A percentile compares a stretch with the other conserved stretches of the same genome.
These are phyloP conservation scores for Parasteatoda lunata DNA, from an alignment of 2,888 invertebrate species.

Conservation along the genomic window DNA sequence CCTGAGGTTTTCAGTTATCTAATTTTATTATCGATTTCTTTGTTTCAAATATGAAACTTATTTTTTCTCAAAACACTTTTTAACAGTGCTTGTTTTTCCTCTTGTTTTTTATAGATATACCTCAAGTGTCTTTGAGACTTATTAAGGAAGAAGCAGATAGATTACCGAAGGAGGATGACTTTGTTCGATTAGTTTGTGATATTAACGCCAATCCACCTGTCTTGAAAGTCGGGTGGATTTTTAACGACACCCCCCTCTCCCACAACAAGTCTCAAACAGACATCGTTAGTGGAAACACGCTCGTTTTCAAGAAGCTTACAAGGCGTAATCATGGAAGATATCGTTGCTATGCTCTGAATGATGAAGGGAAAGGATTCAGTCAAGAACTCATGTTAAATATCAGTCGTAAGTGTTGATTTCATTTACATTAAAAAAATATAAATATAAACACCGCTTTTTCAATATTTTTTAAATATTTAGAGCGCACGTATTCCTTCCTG, in stretches of 20 bases:
- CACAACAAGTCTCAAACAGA: conserved; percentile 50
- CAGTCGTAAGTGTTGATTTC: conserved; percentile 41
- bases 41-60: too few relatives aligned
- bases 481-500: too few relatives aligned
- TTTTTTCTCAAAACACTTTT: too few relatives aligned
- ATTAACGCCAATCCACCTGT: conserved; percentile 51
- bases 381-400: conserved; percentile 56
- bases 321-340: conserved; percentile 57
- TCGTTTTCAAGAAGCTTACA: conserved; percentile 61
- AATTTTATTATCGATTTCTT: too few relatives aligned
- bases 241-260: conserved; percentile 47
- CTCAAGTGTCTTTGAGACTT: conserved; percentile 55
- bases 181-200: conserved; percentile 54
- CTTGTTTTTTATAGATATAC: conserved; percentile 39
- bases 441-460: too few relatives aligned
- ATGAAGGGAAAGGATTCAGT: conserved; percentile 55
- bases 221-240: conserved; percentile 59
- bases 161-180: conserved; percentile 54
- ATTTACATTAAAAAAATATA: neutral
- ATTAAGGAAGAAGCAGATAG: conserved; percentile 51
- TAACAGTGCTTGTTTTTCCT: too few relatives aligned
- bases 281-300: conserved; percentile 37
- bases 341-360: conserved; percentile 62
- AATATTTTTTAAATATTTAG: too few relatives aligned
- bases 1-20: too few relatives aligned